Evolutionary conservation across 1,140 invertebrate genomes (phyloP), one percentile per base, ranked within the genome.

Genomic region (Magallana ariakensis): DNA sequence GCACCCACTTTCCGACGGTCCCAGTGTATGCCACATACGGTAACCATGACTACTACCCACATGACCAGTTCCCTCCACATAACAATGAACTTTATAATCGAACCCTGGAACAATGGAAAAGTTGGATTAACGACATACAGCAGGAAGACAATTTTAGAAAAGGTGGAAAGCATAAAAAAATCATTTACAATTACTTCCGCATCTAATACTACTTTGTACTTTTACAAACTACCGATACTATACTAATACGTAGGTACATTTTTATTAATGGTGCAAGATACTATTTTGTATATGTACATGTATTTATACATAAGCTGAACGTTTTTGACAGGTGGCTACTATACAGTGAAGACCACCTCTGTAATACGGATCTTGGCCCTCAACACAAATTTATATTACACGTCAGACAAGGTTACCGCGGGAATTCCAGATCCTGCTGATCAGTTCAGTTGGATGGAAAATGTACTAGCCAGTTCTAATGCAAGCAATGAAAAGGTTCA

Each of bases 381-480:
- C 11, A 98, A 98, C 94, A 98, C 97, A 62, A 97, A 97, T 94
- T 95, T 98, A 53, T 97, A 97, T 89, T 96, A 95, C 95, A 93
- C 92, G 19, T 93, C 90, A 55, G 94, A 95, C 91, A 89, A 92
- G 57, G 81, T 92, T 53, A 93, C 93, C 1, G 81, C 87, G 0
- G 90, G 89, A 85, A 89, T 80, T 66, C 11, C 83, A 0, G 93
- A 94, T 84, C 96, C 96, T 0, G 94, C 95, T 33, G 96, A 96
- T 55, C 97, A 98, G 94, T 97, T 97, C 96, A 94, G 95, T 46
- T 98, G 97, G 97, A 95, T 98, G 9, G 95, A 97, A 86, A 94
- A 95, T 16, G 96, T 96, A 22, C 95, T 98, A 1, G 93, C 94
- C n/a, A 96, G 96, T 87, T 96, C 97, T 9, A 95, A 96, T 66